These are phyloP conservation scores for Rosalia funebris DNA, from an alignment of 2,888 invertebrate genomes.

Conservation along the genomic window DNA sequence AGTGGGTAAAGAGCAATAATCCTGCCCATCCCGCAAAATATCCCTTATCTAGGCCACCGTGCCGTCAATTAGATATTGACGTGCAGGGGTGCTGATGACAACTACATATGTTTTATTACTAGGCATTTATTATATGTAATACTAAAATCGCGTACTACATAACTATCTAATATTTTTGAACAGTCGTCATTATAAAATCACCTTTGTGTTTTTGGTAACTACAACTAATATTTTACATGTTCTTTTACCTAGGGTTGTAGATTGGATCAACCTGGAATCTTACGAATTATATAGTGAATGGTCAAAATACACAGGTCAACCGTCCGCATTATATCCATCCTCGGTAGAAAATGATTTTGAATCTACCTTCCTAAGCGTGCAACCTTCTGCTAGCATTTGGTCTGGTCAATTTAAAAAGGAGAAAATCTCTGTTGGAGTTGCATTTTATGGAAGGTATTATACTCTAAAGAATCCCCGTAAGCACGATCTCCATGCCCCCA, in stretches of 20 bases:
- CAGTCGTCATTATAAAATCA: too few relatives aligned
- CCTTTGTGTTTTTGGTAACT: too few relatives aligned
- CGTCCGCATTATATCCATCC: slow-evolving; percentile 71
- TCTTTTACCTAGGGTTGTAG: slow-evolving; percentile 69
- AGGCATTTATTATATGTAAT: too few relatives aligned
- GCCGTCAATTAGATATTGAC: too few relatives aligned
- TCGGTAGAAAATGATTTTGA: slow-evolving; percentile 48
- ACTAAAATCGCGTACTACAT: too few relatives aligned
- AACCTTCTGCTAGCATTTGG: slow-evolving; percentile 56
- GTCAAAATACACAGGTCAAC: slow-evolving; percentile 72
- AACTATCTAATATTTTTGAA: too few relatives aligned
- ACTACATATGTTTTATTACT: too few relatives aligned
- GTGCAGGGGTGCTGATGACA: too few relatives aligned
- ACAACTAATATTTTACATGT: too few relatives aligned
- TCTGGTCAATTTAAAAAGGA: slow-evolving; percentile 67
- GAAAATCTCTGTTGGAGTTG: slow-evolving; percentile 75
- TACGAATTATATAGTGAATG: slow-evolving; percentile 77
- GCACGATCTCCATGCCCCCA: slow-evolving; percentile 29
- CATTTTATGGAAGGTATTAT: slow-evolving; percentile 75
- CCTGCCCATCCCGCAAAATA: too few relatives aligned
- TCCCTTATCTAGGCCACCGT: too few relatives aligned
- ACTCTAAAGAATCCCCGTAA: slow-evolving; percentile 64
- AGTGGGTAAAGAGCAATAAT: too few relatives aligned
- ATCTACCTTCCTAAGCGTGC: slow-evolving; percentile 25
- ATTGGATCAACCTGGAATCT: slow-evolving; percentile 77